phyloP scores from a whole-genome alignment of 2,113 vertebrate genomes.

The Sturnira hondurensis region DNA sequence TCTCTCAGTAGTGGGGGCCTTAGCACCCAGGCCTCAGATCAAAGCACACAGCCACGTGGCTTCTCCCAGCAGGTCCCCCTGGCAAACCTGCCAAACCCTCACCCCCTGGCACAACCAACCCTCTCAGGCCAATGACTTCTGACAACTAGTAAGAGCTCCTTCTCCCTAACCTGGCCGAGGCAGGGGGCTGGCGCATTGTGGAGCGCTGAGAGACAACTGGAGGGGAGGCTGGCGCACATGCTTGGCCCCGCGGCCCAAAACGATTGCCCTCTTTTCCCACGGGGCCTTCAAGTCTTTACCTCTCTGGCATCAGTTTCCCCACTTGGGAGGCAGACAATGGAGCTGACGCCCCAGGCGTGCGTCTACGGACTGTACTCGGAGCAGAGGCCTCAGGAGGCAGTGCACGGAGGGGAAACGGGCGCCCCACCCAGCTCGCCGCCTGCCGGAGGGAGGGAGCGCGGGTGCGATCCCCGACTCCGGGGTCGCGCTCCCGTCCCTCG shows the following conservation, averaged over 20 bases:
- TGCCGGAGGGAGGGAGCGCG: neutral
- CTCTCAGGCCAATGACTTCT: neutral
- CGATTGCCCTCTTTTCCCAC: too few species aligned
- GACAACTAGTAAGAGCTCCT: rapidly evolving
- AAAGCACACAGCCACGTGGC: neutral
- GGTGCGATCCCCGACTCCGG: neutral
- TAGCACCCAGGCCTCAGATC: neutral
- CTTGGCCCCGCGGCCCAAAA: neutral
- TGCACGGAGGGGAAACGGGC: too few species aligned
- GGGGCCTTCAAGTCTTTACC: neutral
- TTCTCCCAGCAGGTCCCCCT: neutral
- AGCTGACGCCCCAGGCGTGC: neutral
- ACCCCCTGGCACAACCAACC: neutral
- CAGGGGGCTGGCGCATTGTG: neutral
- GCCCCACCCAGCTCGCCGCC: neutral
- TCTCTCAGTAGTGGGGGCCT: neutral
- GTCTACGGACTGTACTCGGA: rapidly evolving
- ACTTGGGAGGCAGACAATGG: neutral
- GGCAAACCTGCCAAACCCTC: neutral
- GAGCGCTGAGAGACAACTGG: rapidly evolving
- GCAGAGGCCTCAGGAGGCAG: neutral
- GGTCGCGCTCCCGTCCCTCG: neutral
- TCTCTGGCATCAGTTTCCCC: neutral
- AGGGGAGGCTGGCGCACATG: neutral
- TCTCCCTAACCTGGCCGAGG: rapidly evolving